These are phyloP conservation scores for Odocoileus virginianus DNA, from an alignment of 2,113 vertebrate species.

Conservation along the genomic window DNA sequence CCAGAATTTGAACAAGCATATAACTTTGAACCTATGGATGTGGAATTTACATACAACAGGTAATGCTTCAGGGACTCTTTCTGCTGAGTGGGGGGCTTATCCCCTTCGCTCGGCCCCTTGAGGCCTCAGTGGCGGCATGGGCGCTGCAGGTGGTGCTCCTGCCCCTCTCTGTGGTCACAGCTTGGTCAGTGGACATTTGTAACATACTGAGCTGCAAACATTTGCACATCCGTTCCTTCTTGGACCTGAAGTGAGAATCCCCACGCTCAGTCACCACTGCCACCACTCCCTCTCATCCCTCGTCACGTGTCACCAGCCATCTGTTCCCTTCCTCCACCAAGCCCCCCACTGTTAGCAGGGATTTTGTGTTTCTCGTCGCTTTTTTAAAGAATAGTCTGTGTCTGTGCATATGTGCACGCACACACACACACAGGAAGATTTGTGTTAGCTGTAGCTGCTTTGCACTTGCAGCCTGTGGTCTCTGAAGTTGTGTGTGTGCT, in stretches of 20 bases:
- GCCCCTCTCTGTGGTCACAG: too few species aligned
- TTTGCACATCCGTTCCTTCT: neutral
- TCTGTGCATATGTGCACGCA: accelerated
- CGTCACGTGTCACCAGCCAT: neutral
- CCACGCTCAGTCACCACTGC: too few species aligned
- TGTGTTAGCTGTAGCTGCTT: neutral
- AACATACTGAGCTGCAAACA: accelerated
- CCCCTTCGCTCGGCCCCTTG: accelerated
- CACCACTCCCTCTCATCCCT: neutral
- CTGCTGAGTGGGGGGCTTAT: accelerated
- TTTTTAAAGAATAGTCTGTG: neutral
- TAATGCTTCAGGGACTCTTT: constrained; percentile 24
- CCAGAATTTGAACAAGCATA: constrained; percentile 87
- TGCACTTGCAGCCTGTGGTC: neutral
- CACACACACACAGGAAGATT: too few species aligned
- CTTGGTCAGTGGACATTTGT: accelerated
- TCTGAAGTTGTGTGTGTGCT: neutral
- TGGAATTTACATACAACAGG: constrained; percentile 93
- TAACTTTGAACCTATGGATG: constrained; percentile 90
- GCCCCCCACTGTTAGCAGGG: neutral
- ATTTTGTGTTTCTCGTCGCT: neutral
- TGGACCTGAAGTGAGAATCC: neutral
- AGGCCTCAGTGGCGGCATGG: accelerated
- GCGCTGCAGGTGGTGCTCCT: neutral
- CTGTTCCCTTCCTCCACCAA: neutral